A percentile compares a stretch with the other conserved stretches of the same genome.
phyloP scores from a whole-genome alignment of 2,797 vertebrate species.

The Pseudochirops cupreus region DNA sequence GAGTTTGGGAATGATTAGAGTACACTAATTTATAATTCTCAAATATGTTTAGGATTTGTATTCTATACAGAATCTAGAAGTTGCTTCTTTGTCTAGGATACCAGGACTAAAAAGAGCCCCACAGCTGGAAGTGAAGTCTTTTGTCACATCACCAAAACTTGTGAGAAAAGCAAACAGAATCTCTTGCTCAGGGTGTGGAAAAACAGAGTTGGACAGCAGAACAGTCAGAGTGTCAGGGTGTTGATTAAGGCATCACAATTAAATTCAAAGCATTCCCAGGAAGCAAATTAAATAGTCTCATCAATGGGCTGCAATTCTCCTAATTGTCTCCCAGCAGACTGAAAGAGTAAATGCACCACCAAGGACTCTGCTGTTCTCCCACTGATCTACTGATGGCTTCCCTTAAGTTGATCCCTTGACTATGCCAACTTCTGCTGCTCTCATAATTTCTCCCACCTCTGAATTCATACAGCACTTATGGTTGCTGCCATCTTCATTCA shows the following conservation, averaged over 20 bases:
- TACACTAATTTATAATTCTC: slow-evolving; percentile 45
- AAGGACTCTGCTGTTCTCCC: neutral
- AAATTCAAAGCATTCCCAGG: slow-evolving; percentile 12
- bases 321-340: neutral
- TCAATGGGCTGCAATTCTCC: neutral
- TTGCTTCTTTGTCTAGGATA: slow-evolving; percentile 22
- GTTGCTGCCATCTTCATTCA: neutral
- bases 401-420: neutral
- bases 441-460: neutral
- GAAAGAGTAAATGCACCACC: slow-evolving; percentile 12
- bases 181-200: slow-evolving; percentile 13
- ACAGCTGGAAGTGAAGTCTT: slow-evolving; percentile 37
- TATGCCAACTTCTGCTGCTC: neutral
- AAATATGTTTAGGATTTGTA: slow-evolving; percentile 59
- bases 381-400: neutral
- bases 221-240: neutral
- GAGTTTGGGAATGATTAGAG: slow-evolving; percentile 43
- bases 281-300: neutral
- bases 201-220: neutral
- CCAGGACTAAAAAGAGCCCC: slow-evolving; percentile 23
- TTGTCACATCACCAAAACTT: slow-evolving; percentile 26
- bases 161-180: neutral
- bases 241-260: slow-evolving; percentile 9
- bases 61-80: slow-evolving; percentile 45
- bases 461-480: neutral